phyloP scores from a whole-genome alignment of 2,797 vertebrate species.

The Mormyrops attenuatus region DNA sequence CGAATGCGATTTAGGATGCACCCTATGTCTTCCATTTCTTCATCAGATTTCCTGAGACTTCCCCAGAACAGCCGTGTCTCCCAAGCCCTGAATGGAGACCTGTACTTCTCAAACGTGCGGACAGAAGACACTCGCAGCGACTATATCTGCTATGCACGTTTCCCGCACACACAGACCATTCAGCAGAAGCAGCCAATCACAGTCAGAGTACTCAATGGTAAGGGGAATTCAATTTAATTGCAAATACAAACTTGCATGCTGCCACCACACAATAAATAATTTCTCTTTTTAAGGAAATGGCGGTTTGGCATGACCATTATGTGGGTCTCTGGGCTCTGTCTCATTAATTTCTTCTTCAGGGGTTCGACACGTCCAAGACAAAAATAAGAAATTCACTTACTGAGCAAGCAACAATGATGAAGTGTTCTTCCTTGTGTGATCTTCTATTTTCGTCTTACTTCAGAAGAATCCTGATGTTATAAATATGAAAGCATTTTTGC shows the following conservation, averaged over 20 bases:
- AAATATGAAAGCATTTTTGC: background rate
- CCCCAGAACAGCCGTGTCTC: slow-evolving; percentile 82
- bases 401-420: background rate
- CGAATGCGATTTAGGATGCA: background rate
- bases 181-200: slow-evolving; percentile 88
- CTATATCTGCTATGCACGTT: slow-evolving; percentile 84
- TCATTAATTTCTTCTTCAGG: background rate
- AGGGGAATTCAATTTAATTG: slow-evolving; percentile 41
- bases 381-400: background rate
- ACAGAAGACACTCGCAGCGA: slow-evolving; percentile 72
- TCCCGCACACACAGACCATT: slow-evolving; percentile 82
- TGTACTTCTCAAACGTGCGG: slow-evolving; percentile 92
- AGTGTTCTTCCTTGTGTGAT: background rate
- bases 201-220: slow-evolving; percentile 83
- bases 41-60: slow-evolving; percentile 82
- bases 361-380: background rate
- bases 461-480: background rate
- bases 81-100: slow-evolving; percentile 83
- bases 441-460: background rate
- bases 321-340: background rate
- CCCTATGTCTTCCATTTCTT: background rate
- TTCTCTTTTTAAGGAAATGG: background rate
- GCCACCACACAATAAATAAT: background rate
- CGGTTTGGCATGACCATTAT: background rate
- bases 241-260: background rate